These are phyloP conservation scores for Oceanodroma leucorhoa DNA, from an alignment of 2,797 vertebrate species.

Conservation along the genomic window DNA sequence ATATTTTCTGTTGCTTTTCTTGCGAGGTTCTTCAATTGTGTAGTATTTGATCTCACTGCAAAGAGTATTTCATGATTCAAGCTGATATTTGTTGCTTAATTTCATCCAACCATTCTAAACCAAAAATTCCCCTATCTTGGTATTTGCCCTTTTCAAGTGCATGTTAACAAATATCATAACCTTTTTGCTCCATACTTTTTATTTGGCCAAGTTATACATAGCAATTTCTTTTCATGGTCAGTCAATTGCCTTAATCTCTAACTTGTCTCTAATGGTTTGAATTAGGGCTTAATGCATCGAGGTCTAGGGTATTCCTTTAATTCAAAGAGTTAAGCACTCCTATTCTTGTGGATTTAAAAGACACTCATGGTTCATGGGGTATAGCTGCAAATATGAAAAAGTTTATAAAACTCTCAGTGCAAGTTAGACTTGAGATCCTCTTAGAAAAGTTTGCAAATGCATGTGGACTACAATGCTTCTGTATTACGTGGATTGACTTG, in stretches of 20 bases:
- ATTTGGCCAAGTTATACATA: not conserved
- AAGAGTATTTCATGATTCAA: not conserved
- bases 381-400: not conserved
- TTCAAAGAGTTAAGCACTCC: not conserved
- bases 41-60: not conserved
- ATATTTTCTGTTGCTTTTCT: not conserved
- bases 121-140: not conserved
- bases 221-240: not conserved
- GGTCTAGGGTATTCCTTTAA: not conserved
- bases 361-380: not conserved
- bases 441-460: not conserved
- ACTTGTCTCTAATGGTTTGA: not conserved
- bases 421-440: not conserved
- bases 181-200: not conserved
- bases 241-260: not conserved
- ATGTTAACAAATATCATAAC: slow-evolving; percentile 24
- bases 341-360: not conserved
- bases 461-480: not conserved
- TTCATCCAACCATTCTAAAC: slow-evolving; percentile 1
- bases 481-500: not conserved
- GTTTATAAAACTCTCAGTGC: not conserved
- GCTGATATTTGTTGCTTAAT: not conserved
- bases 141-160: not conserved
- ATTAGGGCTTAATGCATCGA: not conserved
- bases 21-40: not conserved